phyloP scores from a whole-genome alignment of 2,888 invertebrate genomes.

The Phragmatobia fuliginosa region DNA sequence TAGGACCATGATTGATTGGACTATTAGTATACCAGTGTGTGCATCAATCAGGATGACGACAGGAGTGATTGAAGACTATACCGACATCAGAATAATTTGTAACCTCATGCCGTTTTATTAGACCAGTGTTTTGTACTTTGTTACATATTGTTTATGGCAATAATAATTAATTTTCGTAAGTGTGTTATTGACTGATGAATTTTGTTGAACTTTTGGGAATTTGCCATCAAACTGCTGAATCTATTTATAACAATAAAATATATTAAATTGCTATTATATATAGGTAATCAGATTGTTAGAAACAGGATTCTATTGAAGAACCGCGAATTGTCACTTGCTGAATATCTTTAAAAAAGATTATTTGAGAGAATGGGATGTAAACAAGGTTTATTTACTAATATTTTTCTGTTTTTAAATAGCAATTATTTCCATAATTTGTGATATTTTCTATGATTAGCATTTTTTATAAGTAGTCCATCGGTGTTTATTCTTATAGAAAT shows the following conservation, averaged over 20 bases:
- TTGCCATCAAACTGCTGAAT: background rate
- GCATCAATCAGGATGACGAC: conserved; percentile 43
- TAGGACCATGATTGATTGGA: conserved; percentile 44
- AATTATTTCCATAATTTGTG: too few species aligned
- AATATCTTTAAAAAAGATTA: too few species aligned
- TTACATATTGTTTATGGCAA: background rate
- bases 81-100: conserved; percentile 45
- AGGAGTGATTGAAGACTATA: conserved; percentile 45
- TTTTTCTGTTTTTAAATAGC: too few species aligned
- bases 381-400: too few species aligned
- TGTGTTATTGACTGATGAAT: background rate
- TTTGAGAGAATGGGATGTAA: too few species aligned
- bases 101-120: conserved; percentile 35
- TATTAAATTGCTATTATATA: too few species aligned
- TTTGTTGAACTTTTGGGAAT: background rate
- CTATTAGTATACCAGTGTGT: conserved; percentile 35
- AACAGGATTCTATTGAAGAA: background rate
- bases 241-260: background rate
- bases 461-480: too few species aligned
- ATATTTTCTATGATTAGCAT: too few species aligned
- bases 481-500: background rate
- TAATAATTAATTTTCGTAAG: background rate
- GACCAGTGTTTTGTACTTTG: conserved; percentile 8
- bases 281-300: background rate
- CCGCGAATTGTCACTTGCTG: too few species aligned